Evolutionary conservation across 2,888 invertebrate genomes (phyloP).

Genomic region (Embidobia sp.): DNA sequence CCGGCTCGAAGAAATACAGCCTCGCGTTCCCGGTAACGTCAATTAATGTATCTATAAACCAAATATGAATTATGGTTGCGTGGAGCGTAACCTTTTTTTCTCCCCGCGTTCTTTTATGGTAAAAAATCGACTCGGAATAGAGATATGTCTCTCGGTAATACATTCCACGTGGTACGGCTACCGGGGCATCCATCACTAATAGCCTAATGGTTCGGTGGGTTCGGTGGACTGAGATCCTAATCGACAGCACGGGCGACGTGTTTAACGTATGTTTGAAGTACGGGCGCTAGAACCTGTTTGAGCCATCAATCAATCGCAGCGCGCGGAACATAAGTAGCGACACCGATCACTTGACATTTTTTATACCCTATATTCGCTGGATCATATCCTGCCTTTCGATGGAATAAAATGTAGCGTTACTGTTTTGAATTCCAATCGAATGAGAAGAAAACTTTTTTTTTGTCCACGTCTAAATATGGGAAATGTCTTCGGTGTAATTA

Average conservation of each 20-base stretch:
- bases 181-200: slow-evolving; percentile 37
- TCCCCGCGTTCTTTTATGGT: background rate
- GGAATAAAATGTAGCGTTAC: too few species aligned
- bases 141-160: slow-evolving; percentile 14
- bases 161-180: slow-evolving; percentile 26
- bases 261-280: slow-evolving; percentile 45
- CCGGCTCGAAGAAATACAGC: slow-evolving; percentile 20
- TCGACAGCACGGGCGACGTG: slow-evolving; percentile 40
- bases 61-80: slow-evolving; percentile 43
- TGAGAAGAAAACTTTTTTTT: background rate
- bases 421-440: background rate
- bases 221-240: slow-evolving; percentile 43
- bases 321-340: slow-evolving; percentile 37
- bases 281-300: slow-evolving; percentile 40
- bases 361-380: background rate
- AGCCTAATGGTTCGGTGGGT: slow-evolving; percentile 48
- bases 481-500: too few species aligned
- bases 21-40: slow-evolving; percentile 14
- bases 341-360: slow-evolving; percentile 41
- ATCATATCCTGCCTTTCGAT: too few species aligned
- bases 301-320: slow-evolving; percentile 51
- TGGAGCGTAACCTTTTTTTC: slow-evolving; percentile 5
- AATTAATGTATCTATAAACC: slow-evolving; percentile 44
- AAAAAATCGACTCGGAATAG: slow-evolving; percentile 20
- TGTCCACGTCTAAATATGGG: too few species aligned